A percentile compares a stretch with the other conserved stretches of the same genome.
Conservation (phyloP, 2,797 vertebrate genomes). For the Tapera naevia region DNA sequence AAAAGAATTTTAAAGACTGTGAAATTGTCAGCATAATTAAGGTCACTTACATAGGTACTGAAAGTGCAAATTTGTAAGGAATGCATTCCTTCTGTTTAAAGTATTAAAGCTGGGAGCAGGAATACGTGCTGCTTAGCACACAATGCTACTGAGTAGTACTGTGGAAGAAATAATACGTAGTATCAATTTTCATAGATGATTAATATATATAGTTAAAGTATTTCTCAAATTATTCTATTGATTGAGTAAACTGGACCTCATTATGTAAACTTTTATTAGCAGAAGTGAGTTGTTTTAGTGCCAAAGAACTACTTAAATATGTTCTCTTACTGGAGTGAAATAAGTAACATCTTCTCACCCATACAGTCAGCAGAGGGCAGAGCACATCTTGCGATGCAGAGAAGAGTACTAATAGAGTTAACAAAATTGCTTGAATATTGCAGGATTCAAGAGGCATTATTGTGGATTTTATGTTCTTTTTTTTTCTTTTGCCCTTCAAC, state of each 20-base stretch:
- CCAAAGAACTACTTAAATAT: background rate
- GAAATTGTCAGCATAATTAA: background rate
- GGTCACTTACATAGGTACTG: accelerated
- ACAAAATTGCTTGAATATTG: background rate
- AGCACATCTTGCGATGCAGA: background rate
- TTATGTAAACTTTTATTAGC: background rate
- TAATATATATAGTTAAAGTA: background rate
- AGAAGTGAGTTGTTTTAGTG: background rate
- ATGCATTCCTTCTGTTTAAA: background rate
- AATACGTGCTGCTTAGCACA: background rate
- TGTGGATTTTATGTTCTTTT: background rate
- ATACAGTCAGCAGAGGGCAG: constrained; percentile 14
- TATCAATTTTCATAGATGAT: background rate
- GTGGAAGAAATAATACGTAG: background rate
- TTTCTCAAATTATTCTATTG: background rate
- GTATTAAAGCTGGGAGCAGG: background rate
- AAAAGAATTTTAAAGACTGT: background rate
- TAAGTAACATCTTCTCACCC: background rate
- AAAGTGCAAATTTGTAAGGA: background rate
- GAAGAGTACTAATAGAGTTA: background rate
- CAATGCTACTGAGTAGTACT: background rate
- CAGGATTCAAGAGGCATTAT: background rate
- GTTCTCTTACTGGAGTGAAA: background rate
- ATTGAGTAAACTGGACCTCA: background rate
- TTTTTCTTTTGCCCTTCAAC: background rate